Evolutionary conservation across 1,140 invertebrate genomes (phyloP), one percentile per base, ranked within the genome.

Genomic region (Teleogryllus occipitalis): DNA sequence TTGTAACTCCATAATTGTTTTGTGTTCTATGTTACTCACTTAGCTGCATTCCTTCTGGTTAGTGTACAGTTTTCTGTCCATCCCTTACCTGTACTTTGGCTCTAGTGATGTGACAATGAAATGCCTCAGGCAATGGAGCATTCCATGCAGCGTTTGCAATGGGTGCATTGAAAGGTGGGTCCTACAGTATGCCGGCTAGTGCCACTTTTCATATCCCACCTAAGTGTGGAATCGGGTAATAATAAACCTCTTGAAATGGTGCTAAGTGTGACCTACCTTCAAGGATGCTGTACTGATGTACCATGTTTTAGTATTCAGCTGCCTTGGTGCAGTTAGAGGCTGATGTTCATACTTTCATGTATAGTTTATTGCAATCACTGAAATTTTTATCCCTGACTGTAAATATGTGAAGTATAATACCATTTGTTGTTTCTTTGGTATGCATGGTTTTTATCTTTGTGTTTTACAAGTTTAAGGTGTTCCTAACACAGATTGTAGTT

Each of bases 281-380:
- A 65, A 65, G 54, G 54, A 65, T 65, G 54, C 54, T 14, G 54
- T 65, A 18, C 54, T 65, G 54, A 65, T 14, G 54, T 65, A 65
- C 54, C 54, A 65, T 65, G 10, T 65, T 65, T 65, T 65, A 65
- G 54, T 65, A 65, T 65, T 65, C 54, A 65, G 54, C 54, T 65
- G 54, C 54, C 10, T 18, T 14, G 10, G 54, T 14, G 54, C 54
- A 65, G 54, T 65, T 65, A 65, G 54, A 65, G 54, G 54, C 54
- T 65, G 54, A 65, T 65, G 54, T 65, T 65, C 54, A 65, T 65
- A 65, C 54, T 65, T 65, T 65, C 54, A 65, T 65, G 54, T 65
- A 65, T 65, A 65, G 54, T 65, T 65, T 65, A 65, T 65, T 65
- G 54, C 54, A 65, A 65, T 65, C 54, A 65, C 18, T 65, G 10